phyloP scores from a whole-genome alignment of 2,113 vertebrate genomes.

The Pteruthius melanotis region DNA sequence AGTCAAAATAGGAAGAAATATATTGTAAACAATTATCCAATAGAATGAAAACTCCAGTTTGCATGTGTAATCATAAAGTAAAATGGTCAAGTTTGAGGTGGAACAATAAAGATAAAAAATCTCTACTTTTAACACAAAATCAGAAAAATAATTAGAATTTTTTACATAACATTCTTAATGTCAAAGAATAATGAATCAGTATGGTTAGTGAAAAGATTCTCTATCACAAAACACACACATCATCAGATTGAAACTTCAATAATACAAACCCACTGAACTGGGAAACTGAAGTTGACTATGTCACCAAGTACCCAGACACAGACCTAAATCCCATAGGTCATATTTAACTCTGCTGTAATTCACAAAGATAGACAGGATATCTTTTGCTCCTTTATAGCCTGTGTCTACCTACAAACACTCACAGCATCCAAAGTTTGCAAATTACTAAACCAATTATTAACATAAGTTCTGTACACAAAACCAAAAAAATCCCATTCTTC shows the following conservation, averaged over 20 bases:
- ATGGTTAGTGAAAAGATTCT: neutral
- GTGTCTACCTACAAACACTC: neutral
- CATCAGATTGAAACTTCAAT: constrained; percentile 14
- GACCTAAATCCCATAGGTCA: neutral
- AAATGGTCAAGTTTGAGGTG: neutral
- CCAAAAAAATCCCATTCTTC: neutral
- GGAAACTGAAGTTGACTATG: constrained; percentile 12
- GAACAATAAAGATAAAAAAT: neutral
- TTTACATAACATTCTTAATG: neutral
- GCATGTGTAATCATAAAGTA: neutral
- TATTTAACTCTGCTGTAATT: neutral
- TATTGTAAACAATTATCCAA: neutral
- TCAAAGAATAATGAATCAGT: neutral
- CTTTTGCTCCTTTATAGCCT: neutral
- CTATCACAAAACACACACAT: neutral
- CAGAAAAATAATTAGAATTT: neutral
- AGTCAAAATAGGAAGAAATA: neutral
- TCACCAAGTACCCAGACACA: neutral
- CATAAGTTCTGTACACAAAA: neutral
- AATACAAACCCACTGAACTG: constrained; percentile 11
- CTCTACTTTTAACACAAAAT: neutral
- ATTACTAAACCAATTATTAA: neutral
- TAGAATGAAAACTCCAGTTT: neutral
- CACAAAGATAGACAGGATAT: neutral
- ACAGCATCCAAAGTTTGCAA: neutral